Base-by-base conservation (phyloP, 2,113 vertebrate genomes). In the Corynorhinus townsendii region DNA sequence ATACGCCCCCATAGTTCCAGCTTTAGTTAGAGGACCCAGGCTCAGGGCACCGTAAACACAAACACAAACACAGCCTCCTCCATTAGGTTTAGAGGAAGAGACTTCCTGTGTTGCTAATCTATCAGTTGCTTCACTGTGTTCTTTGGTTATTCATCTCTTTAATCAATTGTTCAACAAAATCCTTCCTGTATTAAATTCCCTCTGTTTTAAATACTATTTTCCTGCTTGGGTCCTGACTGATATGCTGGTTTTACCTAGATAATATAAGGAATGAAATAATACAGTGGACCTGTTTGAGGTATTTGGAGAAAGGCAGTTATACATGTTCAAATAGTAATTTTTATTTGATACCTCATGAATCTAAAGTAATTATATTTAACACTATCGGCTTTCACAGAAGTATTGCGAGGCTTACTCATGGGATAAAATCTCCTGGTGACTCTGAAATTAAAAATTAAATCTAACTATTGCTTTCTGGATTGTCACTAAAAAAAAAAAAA, bases 361-460 rank as follows among this genome's bases (percentile, higher is more conserved):
- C 87, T 62, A 75, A 64, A 92, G 5, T 73, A 86, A 96, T 83
- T 88, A 49, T 45, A 20, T 56, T 90, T 94, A 93, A 95, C 11
- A 52, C 81, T 73, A n/a, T 19, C 64, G 88, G 90, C 54, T 95
- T 95, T 94, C 38, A 68, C 47, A 87, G 45, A 54, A 82, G 59
- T 75, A 83, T 81, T 86, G 12, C 17, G 40, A 49, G 69, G 49
- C 54, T 94, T 92, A 62, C 28, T 73, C 15, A 16, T 80, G 66
- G 77, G 52, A 89, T 69, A 82, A 92, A 94, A 86, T 86, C 66
- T 93, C 43, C n/a, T 69, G 24, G 40, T 93, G 89, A 89, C 47
- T 62, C 49, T 86, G 88, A 82, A 93, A 90, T 94, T 62, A 83
- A 79, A 82, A 93, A 90, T 94, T 62, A 83, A 79, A 75, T 93